Evolutionary conservation across 2,888 invertebrate species (phyloP).

Genomic region (Monopis laevigella): DNA sequence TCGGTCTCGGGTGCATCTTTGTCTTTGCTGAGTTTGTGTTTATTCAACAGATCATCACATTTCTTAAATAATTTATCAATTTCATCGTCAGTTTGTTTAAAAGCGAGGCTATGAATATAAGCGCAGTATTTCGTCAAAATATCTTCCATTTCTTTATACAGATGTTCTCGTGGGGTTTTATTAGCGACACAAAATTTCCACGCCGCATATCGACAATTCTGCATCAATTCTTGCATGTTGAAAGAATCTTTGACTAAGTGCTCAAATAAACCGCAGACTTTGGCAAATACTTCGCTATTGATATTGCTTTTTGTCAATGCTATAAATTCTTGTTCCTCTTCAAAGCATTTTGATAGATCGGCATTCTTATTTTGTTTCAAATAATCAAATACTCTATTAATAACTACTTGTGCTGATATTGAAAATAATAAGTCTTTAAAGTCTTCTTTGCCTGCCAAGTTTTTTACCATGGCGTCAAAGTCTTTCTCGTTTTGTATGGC

Average conservation of each 20-base stretch:
- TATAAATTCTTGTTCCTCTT: slow-evolving; percentile 37
- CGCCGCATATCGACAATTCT: slow-evolving; percentile 37
- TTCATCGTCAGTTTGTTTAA: slow-evolving; percentile 32
- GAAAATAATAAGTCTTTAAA: slow-evolving; percentile 47
- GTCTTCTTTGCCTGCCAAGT: slow-evolving; percentile 36
- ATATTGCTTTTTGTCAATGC: slow-evolving; percentile 33
- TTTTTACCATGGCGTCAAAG: slow-evolving; percentile 35
- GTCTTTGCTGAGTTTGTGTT: too few species aligned
- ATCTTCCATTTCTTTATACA: slow-evolving; percentile 45
- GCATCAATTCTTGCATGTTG: slow-evolving; percentile 45
- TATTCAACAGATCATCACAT: too few species aligned
- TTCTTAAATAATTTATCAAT: slow-evolving; percentile 25
- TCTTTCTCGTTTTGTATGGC: slow-evolving; percentile 31
- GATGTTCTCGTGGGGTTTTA: slow-evolving; percentile 37
- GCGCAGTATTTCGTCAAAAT: slow-evolving; percentile 49
- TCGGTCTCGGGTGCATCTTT: too few species aligned
- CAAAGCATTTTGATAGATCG: slow-evolving; percentile 38
- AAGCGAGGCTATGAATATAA: slow-evolving; percentile 44
- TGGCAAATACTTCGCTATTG: slow-evolving; percentile 37
- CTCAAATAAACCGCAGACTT: slow-evolving; percentile 28
- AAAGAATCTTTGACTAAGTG: slow-evolving; percentile 47
- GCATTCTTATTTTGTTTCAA: slow-evolving; percentile 43
- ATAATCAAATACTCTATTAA: slow-evolving; percentile 50
- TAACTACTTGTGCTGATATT: slow-evolving; percentile 48
- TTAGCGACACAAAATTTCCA: slow-evolving; percentile 47